phyloP scores from a whole-genome alignment of 2,797 vertebrate species.

The Enteromius paludinosus region DNA sequence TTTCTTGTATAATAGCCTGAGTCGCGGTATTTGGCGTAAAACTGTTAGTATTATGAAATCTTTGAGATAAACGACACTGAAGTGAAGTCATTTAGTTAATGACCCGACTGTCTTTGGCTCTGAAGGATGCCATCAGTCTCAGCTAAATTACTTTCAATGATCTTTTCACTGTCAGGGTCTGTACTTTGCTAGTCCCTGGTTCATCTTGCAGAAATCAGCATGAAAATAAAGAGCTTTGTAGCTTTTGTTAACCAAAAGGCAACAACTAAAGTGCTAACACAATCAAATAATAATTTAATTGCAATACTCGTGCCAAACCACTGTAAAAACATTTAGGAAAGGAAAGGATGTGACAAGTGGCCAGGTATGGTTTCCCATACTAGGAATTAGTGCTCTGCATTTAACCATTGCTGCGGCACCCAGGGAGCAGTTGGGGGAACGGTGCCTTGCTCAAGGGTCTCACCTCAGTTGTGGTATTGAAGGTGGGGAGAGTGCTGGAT shows the following conservation, averaged over 20 bases:
- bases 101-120: constrained; percentile 40
- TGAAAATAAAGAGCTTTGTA: not conserved
- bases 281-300: constrained; percentile 9
- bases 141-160: constrained; percentile 26
- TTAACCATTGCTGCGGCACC: too few relatives aligned
- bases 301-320: constrained; percentile 1
- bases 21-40: constrained; percentile 10
- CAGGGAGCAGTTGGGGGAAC: too few relatives aligned
- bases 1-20: constrained; percentile 5
- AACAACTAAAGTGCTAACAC: not conserved
- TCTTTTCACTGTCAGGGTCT: not conserved
- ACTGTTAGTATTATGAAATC: constrained; percentile 20
- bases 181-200: not conserved
- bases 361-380: too few relatives aligned
- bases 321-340: constrained; percentile 2
- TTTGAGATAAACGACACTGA: constrained; percentile 34
- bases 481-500: too few relatives aligned
- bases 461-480: too few relatives aligned
- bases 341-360: too few relatives aligned
- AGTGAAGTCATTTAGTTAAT: constrained; percentile 53
- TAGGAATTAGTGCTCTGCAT: too few relatives aligned
- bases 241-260: not conserved
- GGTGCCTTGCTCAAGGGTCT: too few relatives aligned
- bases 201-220: not conserved
- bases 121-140: constrained; percentile 39